Evolutionary conservation across 2,113 vertebrate genomes (phyloP).

Genomic region (Dipodomys merriami): DNA sequence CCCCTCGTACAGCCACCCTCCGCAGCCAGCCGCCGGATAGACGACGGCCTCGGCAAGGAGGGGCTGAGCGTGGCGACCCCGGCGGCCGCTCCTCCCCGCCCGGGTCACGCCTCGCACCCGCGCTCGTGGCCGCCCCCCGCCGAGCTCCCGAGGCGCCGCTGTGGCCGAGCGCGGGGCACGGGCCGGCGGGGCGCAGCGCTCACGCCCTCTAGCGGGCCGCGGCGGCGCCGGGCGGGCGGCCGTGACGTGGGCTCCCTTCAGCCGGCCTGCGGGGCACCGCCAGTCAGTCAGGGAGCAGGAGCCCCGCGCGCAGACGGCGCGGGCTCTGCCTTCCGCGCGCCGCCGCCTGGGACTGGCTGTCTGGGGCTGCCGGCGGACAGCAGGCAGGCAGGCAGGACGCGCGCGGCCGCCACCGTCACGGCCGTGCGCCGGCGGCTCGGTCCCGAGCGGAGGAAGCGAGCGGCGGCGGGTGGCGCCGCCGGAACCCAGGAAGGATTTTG

Average conservation of each 20-base stretch:
- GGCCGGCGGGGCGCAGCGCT: conserved; percentile 51
- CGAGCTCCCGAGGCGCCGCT: neutral
- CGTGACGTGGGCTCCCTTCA: conserved; percentile 84
- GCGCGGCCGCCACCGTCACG: neutral
- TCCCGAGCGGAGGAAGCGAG: neutral
- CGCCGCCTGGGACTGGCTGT: conserved; percentile 62
- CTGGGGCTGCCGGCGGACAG: conserved; percentile 24
- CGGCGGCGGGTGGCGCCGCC: conserved; percentile 29
- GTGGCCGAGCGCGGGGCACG: neutral
- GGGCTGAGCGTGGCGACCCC: neutral
- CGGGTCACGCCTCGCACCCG: neutral
- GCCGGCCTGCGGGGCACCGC: conserved; percentile 82
- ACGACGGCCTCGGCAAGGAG: neutral
- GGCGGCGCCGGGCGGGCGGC: conserved; percentile 74
- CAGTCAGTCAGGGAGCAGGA: conserved; percentile 82
- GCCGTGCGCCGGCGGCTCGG: conserved; percentile 41
- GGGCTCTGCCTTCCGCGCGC: conserved; percentile 68
- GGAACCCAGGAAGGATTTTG: conserved; percentile 51
- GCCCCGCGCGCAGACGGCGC: conserved; percentile 71
- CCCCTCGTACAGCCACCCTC: neutral
- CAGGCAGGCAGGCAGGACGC: conserved; percentile 43
- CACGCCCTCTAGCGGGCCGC: conserved; percentile 86
- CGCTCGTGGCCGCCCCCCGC: neutral
- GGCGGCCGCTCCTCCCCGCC: neutral
- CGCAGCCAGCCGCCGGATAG: neutral